These are phyloP conservation scores for Sebastes variabilis DNA, from an alignment of 2,797 vertebrate genomes.

Conservation along the genomic window DNA sequence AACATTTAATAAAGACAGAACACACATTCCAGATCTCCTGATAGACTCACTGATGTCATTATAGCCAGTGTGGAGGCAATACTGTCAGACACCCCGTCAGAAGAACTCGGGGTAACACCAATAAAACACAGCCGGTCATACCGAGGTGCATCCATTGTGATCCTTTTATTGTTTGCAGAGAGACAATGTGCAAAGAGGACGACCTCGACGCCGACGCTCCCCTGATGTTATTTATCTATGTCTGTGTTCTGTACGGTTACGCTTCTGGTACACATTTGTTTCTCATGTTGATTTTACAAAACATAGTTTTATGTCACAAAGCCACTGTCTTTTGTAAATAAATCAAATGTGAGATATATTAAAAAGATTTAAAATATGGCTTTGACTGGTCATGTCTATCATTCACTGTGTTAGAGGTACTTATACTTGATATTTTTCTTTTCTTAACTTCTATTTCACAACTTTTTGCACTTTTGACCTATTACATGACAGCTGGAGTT, in stretches of 20 bases:
- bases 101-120: constrained; percentile 39
- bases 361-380: constrained; percentile 77
- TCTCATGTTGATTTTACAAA: constrained; percentile 78
- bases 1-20: constrained; percentile 31
- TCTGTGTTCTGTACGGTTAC: constrained; percentile 69
- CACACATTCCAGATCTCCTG: constrained; percentile 61
- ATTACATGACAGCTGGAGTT: background rate
- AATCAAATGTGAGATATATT: constrained; percentile 85
- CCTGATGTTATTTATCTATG: constrained; percentile 72
- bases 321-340: constrained; percentile 86
- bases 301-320: constrained; percentile 80
- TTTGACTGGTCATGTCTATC: background rate
- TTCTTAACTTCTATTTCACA: background rate
- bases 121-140: constrained; percentile 35
- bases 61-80: constrained; percentile 55
- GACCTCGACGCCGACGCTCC: constrained; percentile 30
- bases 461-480: background rate
- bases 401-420: background rate
- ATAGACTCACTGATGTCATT: constrained; percentile 57
- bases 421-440: background rate
- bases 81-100: constrained; percentile 40
- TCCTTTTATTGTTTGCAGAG: constrained; percentile 57
- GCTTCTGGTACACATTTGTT: constrained; percentile 79
- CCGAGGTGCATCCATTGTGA: constrained; percentile 47
- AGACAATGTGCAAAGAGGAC: constrained; percentile 53